Evolutionary conservation across 2,888 invertebrate species (phyloP).

Genomic region (Cantharis rustica): DNA sequence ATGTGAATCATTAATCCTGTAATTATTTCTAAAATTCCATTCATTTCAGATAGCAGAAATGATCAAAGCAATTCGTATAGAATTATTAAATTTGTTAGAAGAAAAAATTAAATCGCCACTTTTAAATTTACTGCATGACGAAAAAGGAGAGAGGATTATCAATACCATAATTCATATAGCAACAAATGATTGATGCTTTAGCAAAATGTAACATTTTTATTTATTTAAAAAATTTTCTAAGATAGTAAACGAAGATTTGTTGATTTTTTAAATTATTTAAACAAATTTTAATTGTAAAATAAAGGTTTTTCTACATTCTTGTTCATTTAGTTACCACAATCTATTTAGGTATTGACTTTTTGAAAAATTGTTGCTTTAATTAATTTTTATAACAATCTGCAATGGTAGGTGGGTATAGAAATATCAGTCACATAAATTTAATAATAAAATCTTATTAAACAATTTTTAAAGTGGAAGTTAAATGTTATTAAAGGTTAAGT

Average conservation of each 20-base stretch:
- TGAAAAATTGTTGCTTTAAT: neutral
- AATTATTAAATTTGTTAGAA: slow-evolving; percentile 77
- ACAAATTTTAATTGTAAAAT: neutral
- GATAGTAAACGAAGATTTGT: slow-evolving; percentile 1
- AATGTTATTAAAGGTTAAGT: slow-evolving; percentile 28
- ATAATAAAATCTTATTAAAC: neutral
- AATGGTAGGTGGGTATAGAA: neutral
- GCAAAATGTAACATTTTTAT: slow-evolving; percentile 2
- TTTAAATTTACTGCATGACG: slow-evolving; percentile 73
- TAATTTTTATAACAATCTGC: neutral
- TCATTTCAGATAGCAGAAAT: slow-evolving; percentile 74
- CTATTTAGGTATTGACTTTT: neutral
- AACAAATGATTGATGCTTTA: slow-evolving; percentile 56
- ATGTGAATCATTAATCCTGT: slow-evolving; percentile 32
- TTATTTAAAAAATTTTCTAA: neutral
- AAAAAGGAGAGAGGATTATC: slow-evolving; percentile 76
- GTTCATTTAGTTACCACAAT: neutral
- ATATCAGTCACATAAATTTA: neutral
- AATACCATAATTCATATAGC: slow-evolving; percentile 75
- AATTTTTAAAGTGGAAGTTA: slow-evolving; percentile 16
- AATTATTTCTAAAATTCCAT: neutral
- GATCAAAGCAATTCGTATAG: slow-evolving; percentile 76
- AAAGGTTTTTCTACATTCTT: neutral
- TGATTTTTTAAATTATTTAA: neutral
- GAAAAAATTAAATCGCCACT: slow-evolving; percentile 84